Conservation (phyloP, 35 echinoderm and acorn worm genomes). For the Strongylocentrotus purpuratus region DNA sequence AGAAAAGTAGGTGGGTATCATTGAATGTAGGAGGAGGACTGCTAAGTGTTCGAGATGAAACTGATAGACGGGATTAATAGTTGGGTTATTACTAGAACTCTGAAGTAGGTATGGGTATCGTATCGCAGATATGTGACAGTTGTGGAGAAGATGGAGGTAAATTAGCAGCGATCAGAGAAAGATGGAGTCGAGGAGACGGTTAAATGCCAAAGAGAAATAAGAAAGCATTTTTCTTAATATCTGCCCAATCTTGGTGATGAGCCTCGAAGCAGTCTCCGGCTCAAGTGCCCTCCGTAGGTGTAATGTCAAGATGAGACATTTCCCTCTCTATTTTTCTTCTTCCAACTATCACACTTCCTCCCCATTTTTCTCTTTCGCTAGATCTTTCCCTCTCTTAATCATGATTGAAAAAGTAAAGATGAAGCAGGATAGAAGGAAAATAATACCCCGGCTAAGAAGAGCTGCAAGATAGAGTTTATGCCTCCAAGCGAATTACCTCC, state of each 20-base stretch:
- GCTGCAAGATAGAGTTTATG: slow-evolving; percentile 9
- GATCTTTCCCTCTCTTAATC: slow-evolving; percentile 13
- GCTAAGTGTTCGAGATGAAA: slow-evolving; percentile 28
- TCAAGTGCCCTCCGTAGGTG: background rate
- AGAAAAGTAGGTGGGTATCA: background rate
- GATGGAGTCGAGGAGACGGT: background rate
- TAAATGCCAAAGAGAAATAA: background rate
- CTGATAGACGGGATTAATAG: slow-evolving; percentile 49
- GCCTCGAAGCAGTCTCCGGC: background rate
- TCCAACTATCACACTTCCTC: background rate
- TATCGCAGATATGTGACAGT: slow-evolving; percentile 8
- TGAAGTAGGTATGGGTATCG: slow-evolving; percentile 18
- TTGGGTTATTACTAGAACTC: background rate
- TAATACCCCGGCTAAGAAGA: slow-evolving; percentile 27
- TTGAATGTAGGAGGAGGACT: slow-evolving; percentile 4
- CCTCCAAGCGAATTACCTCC: background rate
- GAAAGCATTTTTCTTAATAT: slow-evolving; percentile 14
- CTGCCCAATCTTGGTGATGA: slow-evolving; percentile 6
- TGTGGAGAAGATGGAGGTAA: background rate
- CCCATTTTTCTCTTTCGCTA: background rate
- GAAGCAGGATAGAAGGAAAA: background rate
- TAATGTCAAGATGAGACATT: slow-evolving; percentile 22
- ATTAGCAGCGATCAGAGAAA: background rate
- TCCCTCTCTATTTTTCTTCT: background rate
- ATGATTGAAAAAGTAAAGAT: slow-evolving; percentile 53